These are phyloP conservation scores for Mustela erminea DNA, from an alignment of 2,797 vertebrate genomes.

Conservation along the genomic window DNA sequence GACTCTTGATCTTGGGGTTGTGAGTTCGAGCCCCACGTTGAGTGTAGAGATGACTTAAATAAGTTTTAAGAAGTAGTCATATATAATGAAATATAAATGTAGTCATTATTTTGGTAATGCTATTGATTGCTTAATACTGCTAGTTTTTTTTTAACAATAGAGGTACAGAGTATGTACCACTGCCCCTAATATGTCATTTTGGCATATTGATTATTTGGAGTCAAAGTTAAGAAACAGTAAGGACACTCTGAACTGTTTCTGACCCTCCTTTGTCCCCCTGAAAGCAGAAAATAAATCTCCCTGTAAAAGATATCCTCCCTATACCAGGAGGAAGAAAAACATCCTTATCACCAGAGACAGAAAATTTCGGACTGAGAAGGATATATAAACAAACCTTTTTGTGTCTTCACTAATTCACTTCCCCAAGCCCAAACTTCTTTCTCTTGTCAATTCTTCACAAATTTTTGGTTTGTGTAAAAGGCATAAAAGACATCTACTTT, in stretches of 20 bases:
- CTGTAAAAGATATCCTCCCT: not conserved
- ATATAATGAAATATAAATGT: not conserved
- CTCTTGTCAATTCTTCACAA: not conserved
- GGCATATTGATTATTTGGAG: not conserved
- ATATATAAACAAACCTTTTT: not conserved
- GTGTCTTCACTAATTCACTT: not conserved
- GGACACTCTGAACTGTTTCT: not conserved
- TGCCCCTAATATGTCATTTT: not conserved
- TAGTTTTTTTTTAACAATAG: slow-evolving; percentile 71
- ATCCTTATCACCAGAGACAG: not conserved
- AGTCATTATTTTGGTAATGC: slow-evolving; percentile 75
- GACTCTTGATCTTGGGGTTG: not conserved
- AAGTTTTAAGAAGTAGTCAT: not conserved
- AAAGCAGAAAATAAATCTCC: not conserved
- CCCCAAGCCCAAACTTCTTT: not conserved
- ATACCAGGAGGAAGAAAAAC: not conserved
- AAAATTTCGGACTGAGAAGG: not conserved
- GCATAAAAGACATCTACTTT: not conserved
- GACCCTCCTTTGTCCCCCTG: not conserved
- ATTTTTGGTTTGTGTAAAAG: not conserved
- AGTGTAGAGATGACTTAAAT: not conserved
- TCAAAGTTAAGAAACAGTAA: not conserved
- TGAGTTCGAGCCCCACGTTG: not conserved
- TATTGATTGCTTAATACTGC: slow-evolving; percentile 74
- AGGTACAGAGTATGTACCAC: not conserved